Evolutionary conservation across 64 coral and sea anemone genomes (phyloP).

Genomic region (Stichodactyla mertensii): DNA sequence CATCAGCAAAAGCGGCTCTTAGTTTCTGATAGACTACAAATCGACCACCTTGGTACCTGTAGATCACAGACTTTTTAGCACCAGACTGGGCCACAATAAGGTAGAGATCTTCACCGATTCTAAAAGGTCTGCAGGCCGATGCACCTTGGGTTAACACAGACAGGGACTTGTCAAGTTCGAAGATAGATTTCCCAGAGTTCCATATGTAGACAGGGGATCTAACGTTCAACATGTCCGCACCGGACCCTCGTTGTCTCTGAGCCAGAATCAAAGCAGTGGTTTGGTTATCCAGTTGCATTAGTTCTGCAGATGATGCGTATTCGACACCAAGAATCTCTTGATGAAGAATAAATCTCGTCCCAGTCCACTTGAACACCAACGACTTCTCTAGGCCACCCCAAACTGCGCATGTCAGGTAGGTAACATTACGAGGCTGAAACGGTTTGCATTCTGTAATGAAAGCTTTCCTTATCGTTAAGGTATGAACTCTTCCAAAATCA

Average conservation of each 20-base stretch:
- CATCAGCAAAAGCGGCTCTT: not conserved
- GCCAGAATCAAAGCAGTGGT: not conserved
- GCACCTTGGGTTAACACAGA: not conserved
- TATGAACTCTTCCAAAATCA: not conserved
- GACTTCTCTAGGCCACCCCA: constrained; percentile 18
- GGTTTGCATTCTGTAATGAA: constrained; percentile 1
- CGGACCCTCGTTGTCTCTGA: not conserved
- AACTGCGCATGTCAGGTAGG: constrained; percentile 25
- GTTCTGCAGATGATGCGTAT: constrained; percentile 6
- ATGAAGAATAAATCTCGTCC: not conserved
- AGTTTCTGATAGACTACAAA: constrained; percentile 6
- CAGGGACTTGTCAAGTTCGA: not conserved
- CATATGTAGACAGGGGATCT: constrained; percentile 1
- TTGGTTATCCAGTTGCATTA: not conserved
- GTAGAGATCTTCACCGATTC: not conserved
- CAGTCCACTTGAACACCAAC: constrained; percentile 16
- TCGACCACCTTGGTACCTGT: not conserved
- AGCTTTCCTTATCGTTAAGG: not conserved
- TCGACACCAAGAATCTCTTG: not conserved
- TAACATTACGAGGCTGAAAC: not conserved
- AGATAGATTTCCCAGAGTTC: not conserved
- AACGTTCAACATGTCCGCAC: not conserved
- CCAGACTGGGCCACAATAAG: not conserved
- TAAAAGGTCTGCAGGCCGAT: not conserved
- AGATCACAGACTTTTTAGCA: not conserved